Evolutionary conservation across 2,113 vertebrate species (phyloP), one percentile per base, ranked within the genome.

Genomic region (Cnemophilus loriae): DNA sequence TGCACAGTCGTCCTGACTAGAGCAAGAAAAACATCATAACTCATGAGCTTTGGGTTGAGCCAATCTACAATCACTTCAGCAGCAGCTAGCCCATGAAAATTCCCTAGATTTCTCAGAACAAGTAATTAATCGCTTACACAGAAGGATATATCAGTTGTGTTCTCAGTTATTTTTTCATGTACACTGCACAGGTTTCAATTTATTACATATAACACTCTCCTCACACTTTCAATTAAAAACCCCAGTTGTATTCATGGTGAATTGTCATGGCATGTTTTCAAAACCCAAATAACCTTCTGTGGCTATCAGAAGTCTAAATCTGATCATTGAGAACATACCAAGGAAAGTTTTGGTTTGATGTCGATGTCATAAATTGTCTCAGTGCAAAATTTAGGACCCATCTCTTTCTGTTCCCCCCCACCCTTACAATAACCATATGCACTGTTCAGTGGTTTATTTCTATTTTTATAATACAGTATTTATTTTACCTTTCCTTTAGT

Each of bases 231-330:
- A 55, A 39, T 49, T 44, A 11, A 84, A 89, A 61, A 12, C 0
- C 0, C 1, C 3, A 7, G 3, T n/a, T 47, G 11, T 6, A 52
- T 76, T 90, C 52, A 8, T 68, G n/a, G 30, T 2, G 1, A 91
- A 61, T 22, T 26, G 21, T 46, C 16, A 19, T 53, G 18, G 46
- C 42, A 73, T 16, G 6, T 60, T 60, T 59, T 42, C 10, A 82
- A 42, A 71, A 50, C 5, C 7, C 23, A 78, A 61, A 39, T 33
- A 23, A 49, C 3, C 8, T 63, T 53, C 22, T 32, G 17, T 70
- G 7, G 8, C 28, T 57, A 57, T 70, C 27, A 64, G 22, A 42
- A 77, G 2, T 46, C 33, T 81, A 60, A 73, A 64, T 70, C 19
- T 42, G 33, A 56, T 32, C 5, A 26, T 2, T 69, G 8, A 35